Percentiles rank a stretch among this genome's conserved stretches.
phyloP scores from a whole-genome alignment of 2,888 invertebrate genomes.

The Apocheima hispidaria region DNA sequence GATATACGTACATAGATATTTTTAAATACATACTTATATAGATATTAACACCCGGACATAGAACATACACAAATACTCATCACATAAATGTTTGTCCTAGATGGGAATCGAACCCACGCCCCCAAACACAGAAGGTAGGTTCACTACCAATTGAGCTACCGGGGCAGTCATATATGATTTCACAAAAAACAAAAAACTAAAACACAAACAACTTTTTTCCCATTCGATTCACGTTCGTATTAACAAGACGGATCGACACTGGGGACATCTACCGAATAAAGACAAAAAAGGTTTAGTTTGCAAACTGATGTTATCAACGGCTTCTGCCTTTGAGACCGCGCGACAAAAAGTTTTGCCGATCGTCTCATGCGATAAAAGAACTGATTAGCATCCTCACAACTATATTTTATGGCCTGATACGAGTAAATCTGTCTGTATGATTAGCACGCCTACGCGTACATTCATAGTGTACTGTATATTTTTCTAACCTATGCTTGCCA shows the following conservation, averaged over 20 bases:
- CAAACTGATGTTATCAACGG: conserved; percentile 76
- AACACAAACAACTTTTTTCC: conserved; percentile 24
- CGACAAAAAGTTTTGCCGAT: conserved; percentile 69
- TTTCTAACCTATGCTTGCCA: conserved; percentile 21
- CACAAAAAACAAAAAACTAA: conserved; percentile 8
- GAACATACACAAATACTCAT: no score
- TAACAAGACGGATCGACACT: conserved; percentile 45
- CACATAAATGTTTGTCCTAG: no score
- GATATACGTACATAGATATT: no score
- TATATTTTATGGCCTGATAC: conserved; percentile 59
- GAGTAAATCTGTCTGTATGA: conserved; percentile 31
- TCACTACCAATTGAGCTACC: no score
- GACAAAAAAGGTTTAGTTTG: conserved; percentile 70
- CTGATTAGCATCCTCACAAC: conserved; percentile 68
- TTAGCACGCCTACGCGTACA: conserved; percentile 22
- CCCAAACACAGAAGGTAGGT: no score
- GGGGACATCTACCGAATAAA: conserved; percentile 47
- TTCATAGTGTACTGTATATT: conserved; percentile 7
- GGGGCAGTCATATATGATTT: no score
- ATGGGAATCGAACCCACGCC: no score
- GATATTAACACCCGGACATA: no score
- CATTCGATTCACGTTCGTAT: conserved; percentile 25
- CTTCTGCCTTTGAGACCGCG: conserved; percentile 60
- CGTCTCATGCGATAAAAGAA: conserved; percentile 62
- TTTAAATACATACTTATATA: no score